These are phyloP conservation scores for Bubo blakistoni DNA, from an alignment of 2,113 vertebrate species.

Conservation along the genomic window DNA sequence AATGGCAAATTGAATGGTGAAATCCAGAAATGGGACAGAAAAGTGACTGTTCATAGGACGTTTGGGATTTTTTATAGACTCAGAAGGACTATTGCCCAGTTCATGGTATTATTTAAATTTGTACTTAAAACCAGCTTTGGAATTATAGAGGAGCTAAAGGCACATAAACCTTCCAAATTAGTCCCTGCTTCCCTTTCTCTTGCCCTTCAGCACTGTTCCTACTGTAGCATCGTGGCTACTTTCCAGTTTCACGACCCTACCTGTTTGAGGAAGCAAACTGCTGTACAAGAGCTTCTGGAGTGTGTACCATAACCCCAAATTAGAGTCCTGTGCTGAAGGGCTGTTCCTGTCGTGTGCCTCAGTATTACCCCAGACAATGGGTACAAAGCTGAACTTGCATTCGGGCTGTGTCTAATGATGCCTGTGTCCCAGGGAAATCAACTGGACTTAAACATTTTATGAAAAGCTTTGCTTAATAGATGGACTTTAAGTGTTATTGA, in stretches of 20 bases:
- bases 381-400: background rate
- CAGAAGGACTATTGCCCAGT: slow-evolving; percentile 37
- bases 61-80: background rate
- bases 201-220: slow-evolving; percentile 33
- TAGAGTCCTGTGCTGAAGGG: background rate
- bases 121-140: slow-evolving; percentile 42
- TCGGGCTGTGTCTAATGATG: background rate
- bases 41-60: background rate
- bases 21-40: background rate
- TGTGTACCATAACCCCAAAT: accelerated
- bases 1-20: background rate
- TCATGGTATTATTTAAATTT: slow-evolving; percentile 35
- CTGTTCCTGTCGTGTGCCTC: background rate
- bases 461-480: background rate
- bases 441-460: background rate
- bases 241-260: background rate
- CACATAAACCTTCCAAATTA: slow-evolving; percentile 47
- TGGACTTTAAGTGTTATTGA: background rate
- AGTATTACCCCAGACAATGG: background rate
- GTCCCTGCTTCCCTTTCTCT: slow-evolving; percentile 50
- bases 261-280: background rate
- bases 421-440: background rate
- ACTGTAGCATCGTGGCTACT: background rate
- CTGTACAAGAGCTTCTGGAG: background rate
- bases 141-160: slow-evolving; percentile 28